Conservation (phyloP, 1,140 invertebrate species). For the Diabrotica virgifera region DNA sequence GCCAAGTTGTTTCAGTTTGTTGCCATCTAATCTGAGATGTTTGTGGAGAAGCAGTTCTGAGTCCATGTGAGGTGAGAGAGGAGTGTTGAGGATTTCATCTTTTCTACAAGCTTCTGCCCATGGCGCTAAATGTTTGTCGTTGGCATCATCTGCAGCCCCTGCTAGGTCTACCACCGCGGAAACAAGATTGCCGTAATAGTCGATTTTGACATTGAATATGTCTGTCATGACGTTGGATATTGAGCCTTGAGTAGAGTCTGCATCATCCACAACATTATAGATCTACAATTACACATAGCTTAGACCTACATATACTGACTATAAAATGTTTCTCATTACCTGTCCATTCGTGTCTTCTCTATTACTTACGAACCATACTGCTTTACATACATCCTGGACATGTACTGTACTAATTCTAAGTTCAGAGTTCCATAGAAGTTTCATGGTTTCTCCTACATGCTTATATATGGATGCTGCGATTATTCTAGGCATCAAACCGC, state of each 20-base stretch:
- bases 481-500: slow-evolving; percentile 76
- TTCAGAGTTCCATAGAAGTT: slow-evolving; percentile 82
- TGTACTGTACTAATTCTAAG: slow-evolving; percentile 86
- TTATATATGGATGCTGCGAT: slow-evolving; percentile 86
- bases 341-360: slow-evolving; percentile 51
- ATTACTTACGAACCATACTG: slow-evolving; percentile 68
- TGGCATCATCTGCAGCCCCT: slow-evolving; percentile 82
- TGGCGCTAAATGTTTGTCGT: slow-evolving; percentile 86
- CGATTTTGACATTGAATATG: slow-evolving; percentile 82
- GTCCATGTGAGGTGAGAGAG: slow-evolving; percentile 81
- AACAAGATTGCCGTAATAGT: slow-evolving; percentile 77
- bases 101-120: slow-evolving; percentile 82
- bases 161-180: slow-evolving; percentile 74
- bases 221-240: slow-evolving; percentile 76
- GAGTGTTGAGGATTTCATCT: slow-evolving; percentile 77
- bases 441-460: slow-evolving; percentile 85
- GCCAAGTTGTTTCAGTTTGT: slow-evolving; percentile 61
- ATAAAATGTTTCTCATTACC: slow-evolving; percentile 17
- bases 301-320: not conserved
- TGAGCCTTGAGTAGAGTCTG: slow-evolving; percentile 77
- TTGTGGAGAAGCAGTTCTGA: slow-evolving; percentile 76
- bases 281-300: slow-evolving; percentile 50
- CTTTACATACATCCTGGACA: slow-evolving; percentile 76
- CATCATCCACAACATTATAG: slow-evolving; percentile 82
- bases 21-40: slow-evolving; percentile 72